Conservation (phyloP, 92 coral and sea anemone genomes). For the Epizoanthus stellaris region DNA sequence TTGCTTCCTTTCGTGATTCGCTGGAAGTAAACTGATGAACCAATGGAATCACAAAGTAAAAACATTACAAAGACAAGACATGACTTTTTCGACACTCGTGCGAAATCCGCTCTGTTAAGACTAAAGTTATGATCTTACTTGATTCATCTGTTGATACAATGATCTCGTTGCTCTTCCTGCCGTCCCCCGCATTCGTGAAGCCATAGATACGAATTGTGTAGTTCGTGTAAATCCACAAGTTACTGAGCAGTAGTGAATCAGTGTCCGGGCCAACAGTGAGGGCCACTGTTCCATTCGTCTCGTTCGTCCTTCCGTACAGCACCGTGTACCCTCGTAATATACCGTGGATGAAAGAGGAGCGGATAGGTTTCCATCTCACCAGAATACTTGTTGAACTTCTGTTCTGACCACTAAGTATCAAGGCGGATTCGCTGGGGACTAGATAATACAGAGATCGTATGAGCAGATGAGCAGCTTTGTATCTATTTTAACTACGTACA, state of each 20-base stretch:
- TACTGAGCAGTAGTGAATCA: slow-evolving; percentile 38
- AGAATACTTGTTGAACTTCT: slow-evolving; percentile 79
- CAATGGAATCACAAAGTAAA: no score
- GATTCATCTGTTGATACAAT: slow-evolving; percentile 87
- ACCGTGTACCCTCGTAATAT: slow-evolving; percentile 83
- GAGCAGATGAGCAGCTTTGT: no score
- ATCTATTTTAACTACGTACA: no score
- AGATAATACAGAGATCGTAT: neutral
- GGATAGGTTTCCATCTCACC: slow-evolving; percentile 80
- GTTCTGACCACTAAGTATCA: slow-evolving; percentile 63
- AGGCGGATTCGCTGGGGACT: slow-evolving; percentile 88
- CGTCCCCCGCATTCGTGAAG: slow-evolving; percentile 84
- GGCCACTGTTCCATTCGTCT: slow-evolving; percentile 60
- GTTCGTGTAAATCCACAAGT: slow-evolving; percentile 82
- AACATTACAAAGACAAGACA: no score
- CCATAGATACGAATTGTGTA: slow-evolving; percentile 81
- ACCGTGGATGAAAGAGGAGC: slow-evolving; percentile 74
- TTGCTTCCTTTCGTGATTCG: no score
- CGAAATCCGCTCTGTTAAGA: no score
- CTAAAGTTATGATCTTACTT: slow-evolving; percentile 58
- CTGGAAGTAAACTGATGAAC: no score
- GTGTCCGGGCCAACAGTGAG: slow-evolving; percentile 41
- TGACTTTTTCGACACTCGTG: no score
- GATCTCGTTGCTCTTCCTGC: slow-evolving; percentile 60
- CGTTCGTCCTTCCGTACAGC: slow-evolving; percentile 62